Percentiles rank a stretch among this genome's conserved stretches.
phyloP scores from a whole-genome alignment of 2,797 vertebrate genomes.

The Okamejei kenojei region DNA sequence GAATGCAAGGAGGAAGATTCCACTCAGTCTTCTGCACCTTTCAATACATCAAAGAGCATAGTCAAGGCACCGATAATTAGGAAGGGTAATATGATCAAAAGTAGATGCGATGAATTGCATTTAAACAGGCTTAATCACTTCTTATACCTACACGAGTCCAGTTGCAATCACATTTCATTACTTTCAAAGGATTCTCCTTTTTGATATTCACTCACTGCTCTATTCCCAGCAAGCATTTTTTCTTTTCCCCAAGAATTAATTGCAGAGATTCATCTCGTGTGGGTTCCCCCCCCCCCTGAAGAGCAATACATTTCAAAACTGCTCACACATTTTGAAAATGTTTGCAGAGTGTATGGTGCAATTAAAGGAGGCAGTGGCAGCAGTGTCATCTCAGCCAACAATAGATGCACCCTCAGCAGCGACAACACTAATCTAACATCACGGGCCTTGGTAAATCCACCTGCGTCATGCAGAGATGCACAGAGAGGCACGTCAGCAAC shows the following conservation, averaged over 20 bases:
- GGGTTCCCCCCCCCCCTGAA: neutral
- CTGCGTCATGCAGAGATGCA: neutral
- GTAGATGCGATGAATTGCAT: slow-evolving; percentile 43
- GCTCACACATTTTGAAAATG: slow-evolving; percentile 22
- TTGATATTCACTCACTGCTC: neutral
- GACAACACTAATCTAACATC: neutral
- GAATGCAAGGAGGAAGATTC: slow-evolving; percentile 50
- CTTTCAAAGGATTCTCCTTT: slow-evolving; percentile 28
- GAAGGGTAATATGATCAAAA: slow-evolving; percentile 17
- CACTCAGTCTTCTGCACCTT: slow-evolving; percentile 59
- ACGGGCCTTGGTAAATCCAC: neutral
- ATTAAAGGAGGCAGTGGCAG: neutral
- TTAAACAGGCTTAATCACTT: slow-evolving; percentile 42
- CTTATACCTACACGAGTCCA: slow-evolving; percentile 26
- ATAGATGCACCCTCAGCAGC: neutral
- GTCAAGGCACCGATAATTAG: neutral
- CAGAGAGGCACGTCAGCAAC: neutral
- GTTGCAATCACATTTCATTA: slow-evolving; percentile 30
- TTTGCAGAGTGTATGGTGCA: neutral
- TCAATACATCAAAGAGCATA: slow-evolving; percentile 61
- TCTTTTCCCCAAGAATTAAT: neutral
- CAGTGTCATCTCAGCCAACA: slow-evolving; percentile 49
- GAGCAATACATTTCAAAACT: neutral
- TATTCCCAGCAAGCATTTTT: neutral
- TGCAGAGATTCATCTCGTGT: neutral